A percentile compares a stretch with the other conserved stretches of the same genome.
Evolutionary conservation across 2,888 invertebrate species (phyloP).

Genomic region (Drosophila leonis): DNA sequence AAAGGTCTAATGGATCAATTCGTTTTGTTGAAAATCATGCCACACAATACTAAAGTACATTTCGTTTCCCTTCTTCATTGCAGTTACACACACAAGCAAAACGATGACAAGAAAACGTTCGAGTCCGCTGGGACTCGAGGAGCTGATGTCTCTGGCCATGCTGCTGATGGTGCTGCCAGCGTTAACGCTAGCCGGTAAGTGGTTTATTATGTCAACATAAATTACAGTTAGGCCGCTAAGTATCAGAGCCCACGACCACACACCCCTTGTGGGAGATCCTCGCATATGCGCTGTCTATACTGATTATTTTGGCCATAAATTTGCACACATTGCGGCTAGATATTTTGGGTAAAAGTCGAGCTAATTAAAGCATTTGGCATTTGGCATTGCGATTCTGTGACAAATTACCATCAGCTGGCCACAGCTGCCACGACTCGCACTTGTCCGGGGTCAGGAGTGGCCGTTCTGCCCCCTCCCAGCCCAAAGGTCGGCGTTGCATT

Average conservation of each 20-base stretch:
- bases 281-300: slow-evolving; percentile 54
- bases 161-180: slow-evolving; percentile 65
- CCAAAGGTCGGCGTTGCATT: slow-evolving; percentile 31
- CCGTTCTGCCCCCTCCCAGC: not conserved
- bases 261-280: slow-evolving; percentile 17
- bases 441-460: slow-evolving; percentile 71
- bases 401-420: slow-evolving; percentile 76
- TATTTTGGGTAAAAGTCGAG: slow-evolving; percentile 35
- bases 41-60: slow-evolving; percentile 32
- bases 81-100: slow-evolving; percentile 77
- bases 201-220: slow-evolving; percentile 80
- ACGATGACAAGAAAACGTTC: slow-evolving; percentile 85
- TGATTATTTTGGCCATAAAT: slow-evolving; percentile 70
- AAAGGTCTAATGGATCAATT: slow-evolving; percentile 61
- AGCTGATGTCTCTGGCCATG: slow-evolving; percentile 79
- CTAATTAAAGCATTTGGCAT: slow-evolving; percentile 56
- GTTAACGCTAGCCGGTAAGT: slow-evolving; percentile 84
- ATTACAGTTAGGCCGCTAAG: slow-evolving; percentile 68
- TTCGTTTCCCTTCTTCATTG: slow-evolving; percentile 49
- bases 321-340: slow-evolving; percentile 36
- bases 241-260: slow-evolving; percentile 31
- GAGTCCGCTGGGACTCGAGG: slow-evolving; percentile 85
- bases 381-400: slow-evolving; percentile 45
- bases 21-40: slow-evolving; percentile 27
- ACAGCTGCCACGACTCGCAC: slow-evolving; percentile 48